Base-by-base conservation (phyloP, 2,888 invertebrate species). In the Masnerella sp. region DNA sequence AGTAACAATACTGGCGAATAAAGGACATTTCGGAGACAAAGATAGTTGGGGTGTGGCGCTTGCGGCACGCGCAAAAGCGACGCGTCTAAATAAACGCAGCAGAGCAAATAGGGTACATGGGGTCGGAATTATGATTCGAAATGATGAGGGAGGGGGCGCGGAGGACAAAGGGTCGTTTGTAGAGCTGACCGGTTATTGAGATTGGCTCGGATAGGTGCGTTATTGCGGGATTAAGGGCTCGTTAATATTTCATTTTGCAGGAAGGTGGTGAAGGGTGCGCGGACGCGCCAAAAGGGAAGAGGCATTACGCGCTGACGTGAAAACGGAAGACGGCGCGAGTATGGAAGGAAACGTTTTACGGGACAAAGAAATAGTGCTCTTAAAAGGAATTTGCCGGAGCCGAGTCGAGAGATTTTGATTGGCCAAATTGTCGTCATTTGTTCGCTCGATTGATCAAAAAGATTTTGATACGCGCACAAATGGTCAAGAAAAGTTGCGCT, bases 351-450 rank as follows among this genome's bases (percentile, higher is more conserved):
- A 54, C 69, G 47, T 69, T 69, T 69, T 61, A 47, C 69, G 54
- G 61, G 61, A 69, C 69, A 69, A 69, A 69, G 69, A 69, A 69
- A 51, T 61, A 45, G 61, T 28, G 61, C 61, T 61, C 45, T 59
- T 52, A 47, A 45, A 59, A 61, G 58, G 69, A 54, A 61, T 69
- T 61, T 43, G 34, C 68, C 36, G 52, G 36, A 51, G 69, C 12
- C 47, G 61, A 69, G 47, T 56, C 62, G 56, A 62, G 62, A 58
- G 56, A 62, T 70, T 70, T 70, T 70, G 62, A 70, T 70, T 70
- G 70, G 70, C 70, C 70, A 62, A 70, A 70, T 70, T 62, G 70
- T 62, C 70, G 70, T 70, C 62, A 70, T 70, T 70, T 70, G 70
- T 62, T 62, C 70, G 62, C 62, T 56, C 62, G 70, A 64, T 70